Conservation (phyloP, 1,140 invertebrate genomes). For the Drosophila nasuta region DNA sequence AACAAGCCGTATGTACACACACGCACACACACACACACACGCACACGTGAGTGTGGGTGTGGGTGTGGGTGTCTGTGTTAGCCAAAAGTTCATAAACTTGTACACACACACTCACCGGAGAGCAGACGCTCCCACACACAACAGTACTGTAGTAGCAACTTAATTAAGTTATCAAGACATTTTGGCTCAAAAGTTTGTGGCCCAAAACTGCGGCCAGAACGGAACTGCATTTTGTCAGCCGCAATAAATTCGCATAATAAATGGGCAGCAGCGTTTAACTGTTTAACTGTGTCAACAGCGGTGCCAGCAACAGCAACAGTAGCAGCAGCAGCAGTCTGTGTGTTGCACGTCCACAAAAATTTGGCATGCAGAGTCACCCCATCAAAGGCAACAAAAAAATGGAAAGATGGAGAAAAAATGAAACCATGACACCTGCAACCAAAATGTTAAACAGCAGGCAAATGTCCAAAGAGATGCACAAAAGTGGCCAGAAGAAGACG, state of each 20-base stretch:
- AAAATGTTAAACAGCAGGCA: constrained; percentile 74
- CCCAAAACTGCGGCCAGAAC: constrained; percentile 45
- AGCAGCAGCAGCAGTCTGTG: not conserved
- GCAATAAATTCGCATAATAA: constrained; percentile 75
- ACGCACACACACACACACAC: not conserved
- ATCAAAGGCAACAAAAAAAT: not conserved
- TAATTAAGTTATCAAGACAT: constrained; percentile 77
- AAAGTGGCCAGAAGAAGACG: constrained; percentile 52
- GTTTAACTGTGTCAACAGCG: constrained; percentile 78
- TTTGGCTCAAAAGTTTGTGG: constrained; percentile 52
- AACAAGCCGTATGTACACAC: constrained; percentile 38
- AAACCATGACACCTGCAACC: constrained; percentile 40
- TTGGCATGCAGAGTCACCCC: constrained; percentile 32
- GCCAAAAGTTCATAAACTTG: constrained; percentile 59
- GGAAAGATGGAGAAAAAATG: constrained; percentile 13
- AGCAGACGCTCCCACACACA: constrained; percentile 33
- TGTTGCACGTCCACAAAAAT: constrained; percentile 33
- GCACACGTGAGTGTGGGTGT: not conserved
- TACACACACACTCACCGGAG: constrained; percentile 2
- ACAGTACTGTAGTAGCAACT: constrained; percentile 16
- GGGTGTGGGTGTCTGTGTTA: constrained; percentile 8
- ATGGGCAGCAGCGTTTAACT: constrained; percentile 70
- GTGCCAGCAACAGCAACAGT: constrained; percentile 6
- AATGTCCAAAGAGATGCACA: constrained; percentile 75
- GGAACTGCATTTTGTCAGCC: constrained; percentile 48